Conservation (phyloP, 2,888 invertebrate species). For the Rhagium mordax region DNA sequence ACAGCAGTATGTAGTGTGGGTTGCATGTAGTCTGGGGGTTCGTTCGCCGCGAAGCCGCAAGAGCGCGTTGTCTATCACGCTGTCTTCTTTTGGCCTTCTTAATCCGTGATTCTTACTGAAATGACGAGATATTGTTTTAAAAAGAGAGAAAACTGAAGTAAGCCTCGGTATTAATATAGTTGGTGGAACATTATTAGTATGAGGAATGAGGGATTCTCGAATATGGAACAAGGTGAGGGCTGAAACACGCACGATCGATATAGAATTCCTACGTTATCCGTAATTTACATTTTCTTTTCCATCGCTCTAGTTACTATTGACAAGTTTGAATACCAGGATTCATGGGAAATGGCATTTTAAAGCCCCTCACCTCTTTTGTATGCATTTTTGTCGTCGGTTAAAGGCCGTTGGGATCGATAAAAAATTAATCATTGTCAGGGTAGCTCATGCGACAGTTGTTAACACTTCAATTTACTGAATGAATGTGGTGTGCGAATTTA, state of each 20-base stretch:
- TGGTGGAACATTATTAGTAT: neutral
- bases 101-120: too few species aligned
- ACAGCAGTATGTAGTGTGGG: too few species aligned
- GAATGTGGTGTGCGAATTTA: neutral
- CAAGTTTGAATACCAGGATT: neutral
- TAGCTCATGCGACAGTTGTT: neutral
- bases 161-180: neutral
- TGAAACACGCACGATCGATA: neutral
- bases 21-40: too few species aligned
- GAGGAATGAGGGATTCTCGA: neutral
- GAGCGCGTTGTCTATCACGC: too few species aligned
- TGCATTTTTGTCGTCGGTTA: neutral
- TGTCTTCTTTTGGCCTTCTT: too few species aligned
- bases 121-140: too few species aligned
- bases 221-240: neutral
- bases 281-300: neutral
- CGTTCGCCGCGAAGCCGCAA: too few species aligned
- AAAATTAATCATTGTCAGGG: neutral
- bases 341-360: neutral
- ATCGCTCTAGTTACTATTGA: neutral
- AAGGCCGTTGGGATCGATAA: neutral
- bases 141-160: too few species aligned
- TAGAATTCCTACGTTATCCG: neutral
- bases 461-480: neutral
- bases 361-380: neutral